Percentiles rank a stretch among this genome's conserved stretches.
Conservation (phyloP, 2,888 invertebrate genomes). For the Lithophane ornitopus region DNA sequence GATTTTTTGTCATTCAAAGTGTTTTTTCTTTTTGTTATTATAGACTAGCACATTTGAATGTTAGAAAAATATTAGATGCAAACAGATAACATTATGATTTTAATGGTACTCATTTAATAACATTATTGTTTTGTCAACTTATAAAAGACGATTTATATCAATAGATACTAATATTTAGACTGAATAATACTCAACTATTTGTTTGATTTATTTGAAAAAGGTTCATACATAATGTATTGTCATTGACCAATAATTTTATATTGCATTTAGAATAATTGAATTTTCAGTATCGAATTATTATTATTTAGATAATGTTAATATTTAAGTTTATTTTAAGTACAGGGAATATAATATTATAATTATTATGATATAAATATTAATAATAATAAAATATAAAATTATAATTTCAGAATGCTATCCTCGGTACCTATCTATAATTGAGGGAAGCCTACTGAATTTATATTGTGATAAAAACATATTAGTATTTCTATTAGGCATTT, state of each 20-base stretch:
- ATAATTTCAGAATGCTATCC: conserved; percentile 89
- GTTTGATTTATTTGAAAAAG: not conserved
- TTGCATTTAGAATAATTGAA: conserved; percentile 46
- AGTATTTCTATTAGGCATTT: conserved; percentile 51
- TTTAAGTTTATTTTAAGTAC: conserved; percentile 63
- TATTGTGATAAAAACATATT: conserved; percentile 80
- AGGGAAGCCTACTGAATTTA: conserved; percentile 89
- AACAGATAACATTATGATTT: not conserved
- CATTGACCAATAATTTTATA: conserved; percentile 14
- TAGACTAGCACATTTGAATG: conserved; percentile 26
- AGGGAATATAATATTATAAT: conserved; percentile 51
- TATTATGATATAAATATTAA: conserved; percentile 15
- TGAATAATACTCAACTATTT: conserved; percentile 47
- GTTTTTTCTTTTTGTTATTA: conserved; percentile 12
- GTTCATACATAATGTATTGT: not conserved
- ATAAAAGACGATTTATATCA: conserved; percentile 7
- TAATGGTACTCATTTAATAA: conserved; percentile 5
- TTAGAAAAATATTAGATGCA: conserved; percentile 3
- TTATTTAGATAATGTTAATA: conserved; percentile 22
- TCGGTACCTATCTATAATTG: conserved; percentile 76
- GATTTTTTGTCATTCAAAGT: conserved; percentile 18
- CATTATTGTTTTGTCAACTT: not conserved
- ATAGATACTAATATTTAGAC: conserved; percentile 34
- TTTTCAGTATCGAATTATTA: conserved; percentile 27
- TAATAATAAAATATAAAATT: conserved; percentile 62